Evolutionary conservation across 2,113 vertebrate species (phyloP).

Genomic region (Promerops cafer): DNA sequence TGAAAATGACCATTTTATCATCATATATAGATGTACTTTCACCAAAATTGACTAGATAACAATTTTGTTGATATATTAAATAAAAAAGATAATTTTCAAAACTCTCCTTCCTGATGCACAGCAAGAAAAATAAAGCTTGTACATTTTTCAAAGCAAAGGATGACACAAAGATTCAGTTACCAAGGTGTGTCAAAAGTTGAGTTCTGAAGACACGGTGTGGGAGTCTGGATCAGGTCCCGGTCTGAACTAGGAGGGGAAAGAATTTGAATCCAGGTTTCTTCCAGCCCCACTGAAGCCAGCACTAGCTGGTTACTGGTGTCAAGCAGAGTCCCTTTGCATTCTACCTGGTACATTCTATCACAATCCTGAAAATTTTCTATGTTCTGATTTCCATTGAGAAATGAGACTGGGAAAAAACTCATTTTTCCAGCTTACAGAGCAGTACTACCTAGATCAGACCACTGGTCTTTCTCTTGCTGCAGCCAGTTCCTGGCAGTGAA

Average conservation of each 20-base stretch:
- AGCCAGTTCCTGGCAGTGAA: neutral
- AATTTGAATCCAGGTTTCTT: neutral
- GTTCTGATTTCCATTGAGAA: neutral
- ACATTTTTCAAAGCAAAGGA: neutral
- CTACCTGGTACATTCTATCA: neutral
- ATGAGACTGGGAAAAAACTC: neutral
- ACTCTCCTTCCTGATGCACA: neutral
- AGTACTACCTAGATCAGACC: neutral
- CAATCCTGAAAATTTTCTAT: neutral
- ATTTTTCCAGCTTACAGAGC: neutral
- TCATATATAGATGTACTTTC: neutral
- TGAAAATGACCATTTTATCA: neutral
- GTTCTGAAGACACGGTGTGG: neutral
- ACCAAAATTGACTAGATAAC: neutral
- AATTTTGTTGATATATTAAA: neutral
- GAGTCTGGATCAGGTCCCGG: neutral
- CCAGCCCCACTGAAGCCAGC: neutral
- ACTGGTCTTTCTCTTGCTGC: neutral
- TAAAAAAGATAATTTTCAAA: neutral
- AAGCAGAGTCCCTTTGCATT: neutral
- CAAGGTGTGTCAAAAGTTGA: neutral
- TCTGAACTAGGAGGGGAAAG: neutral
- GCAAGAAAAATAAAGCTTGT: neutral
- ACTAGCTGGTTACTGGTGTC: accelerated
- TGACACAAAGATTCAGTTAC: neutral